Percentiles rank a stretch among this genome's conserved stretches.
phyloP scores from a whole-genome alignment of 2,888 invertebrate genomes.

The Harpalus rufipes region DNA sequence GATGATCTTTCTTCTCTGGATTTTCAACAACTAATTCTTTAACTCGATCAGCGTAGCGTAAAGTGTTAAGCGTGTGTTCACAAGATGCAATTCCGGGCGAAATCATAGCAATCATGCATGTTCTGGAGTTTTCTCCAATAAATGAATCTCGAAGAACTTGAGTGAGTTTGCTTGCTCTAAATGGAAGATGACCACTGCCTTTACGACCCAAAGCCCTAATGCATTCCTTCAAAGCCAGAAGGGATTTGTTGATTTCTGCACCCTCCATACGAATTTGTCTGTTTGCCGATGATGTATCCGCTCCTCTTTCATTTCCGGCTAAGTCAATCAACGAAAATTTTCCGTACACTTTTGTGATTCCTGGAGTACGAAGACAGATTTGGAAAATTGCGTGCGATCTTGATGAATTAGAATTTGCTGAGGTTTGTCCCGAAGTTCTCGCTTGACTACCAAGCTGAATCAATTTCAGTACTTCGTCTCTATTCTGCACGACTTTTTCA shows the following conservation, averaged over 20 bases:
- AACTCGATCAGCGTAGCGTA: constrained; percentile 98
- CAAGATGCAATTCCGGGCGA: constrained; percentile 97
- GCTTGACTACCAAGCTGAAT: constrained; percentile 95
- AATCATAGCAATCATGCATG: constrained; percentile 99
- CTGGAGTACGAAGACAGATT: constrained; percentile 90
- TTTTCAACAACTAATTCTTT: constrained; percentile 91
- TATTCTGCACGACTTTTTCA: constrained; percentile 93
- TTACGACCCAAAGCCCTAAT: constrained; percentile 97
- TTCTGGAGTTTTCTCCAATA: constrained; percentile 98
- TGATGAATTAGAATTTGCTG: constrained; percentile 98
- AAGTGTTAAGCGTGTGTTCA: constrained; percentile 98
- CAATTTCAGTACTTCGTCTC: constrained; percentile 95
- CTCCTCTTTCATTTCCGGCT: constrained; percentile 98
- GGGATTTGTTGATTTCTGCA: constrained; percentile 97
- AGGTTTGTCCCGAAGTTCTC: constrained; percentile 97
- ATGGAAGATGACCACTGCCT: constrained; percentile 97
- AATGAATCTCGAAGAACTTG: constrained; percentile 98
- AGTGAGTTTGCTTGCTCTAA: constrained; percentile 97
- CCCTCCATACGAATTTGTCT: constrained; percentile 97
- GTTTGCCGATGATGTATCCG: constrained; percentile 98
- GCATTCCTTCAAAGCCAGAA: constrained; percentile 97
- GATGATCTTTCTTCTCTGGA: constrained; percentile 74
- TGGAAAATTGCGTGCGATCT: constrained; percentile 99
- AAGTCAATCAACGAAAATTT: constrained; percentile 99
- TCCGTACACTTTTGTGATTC: constrained; percentile 92